Evolutionary conservation across 1,140 invertebrate species (phyloP).

Genomic region (Conus ventricosus): DNA sequence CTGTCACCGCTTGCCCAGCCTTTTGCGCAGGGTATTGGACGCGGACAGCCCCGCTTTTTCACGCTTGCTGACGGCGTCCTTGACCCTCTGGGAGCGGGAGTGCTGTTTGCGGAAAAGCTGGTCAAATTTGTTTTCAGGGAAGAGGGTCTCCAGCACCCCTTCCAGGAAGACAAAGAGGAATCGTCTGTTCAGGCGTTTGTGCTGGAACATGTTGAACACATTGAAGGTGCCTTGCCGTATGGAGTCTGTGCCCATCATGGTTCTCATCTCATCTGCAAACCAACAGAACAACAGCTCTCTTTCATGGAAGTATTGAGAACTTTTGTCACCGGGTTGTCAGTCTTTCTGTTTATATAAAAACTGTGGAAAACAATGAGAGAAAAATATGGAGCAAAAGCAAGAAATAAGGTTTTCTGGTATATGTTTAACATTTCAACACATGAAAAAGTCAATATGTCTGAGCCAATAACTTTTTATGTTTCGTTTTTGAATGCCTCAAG

Average conservation of each 20-base stretch:
- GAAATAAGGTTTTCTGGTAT: too few species aligned
- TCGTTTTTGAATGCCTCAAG: too few species aligned
- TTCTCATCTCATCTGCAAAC: conserved; percentile 87
- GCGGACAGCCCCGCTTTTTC: neutral
- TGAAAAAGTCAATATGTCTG: too few species aligned
- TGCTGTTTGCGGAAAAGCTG: conserved; percentile 82
- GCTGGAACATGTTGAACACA: conserved; percentile 91
- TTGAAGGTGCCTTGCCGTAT: conserved; percentile 89
- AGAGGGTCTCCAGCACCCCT: conserved; percentile 84
- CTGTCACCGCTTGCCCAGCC: conserved; percentile 20
- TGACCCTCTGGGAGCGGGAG: conserved; percentile 74
- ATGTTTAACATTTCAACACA: too few species aligned
- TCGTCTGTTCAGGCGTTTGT: conserved; percentile 87
- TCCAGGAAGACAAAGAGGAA: conserved; percentile 91
- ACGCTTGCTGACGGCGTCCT: conserved; percentile 19
- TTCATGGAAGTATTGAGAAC: too few species aligned
- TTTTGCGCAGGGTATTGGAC: neutral
- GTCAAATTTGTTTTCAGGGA: conserved; percentile 84
- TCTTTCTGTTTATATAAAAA: too few species aligned
- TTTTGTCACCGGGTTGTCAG: too few species aligned
- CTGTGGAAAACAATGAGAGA: too few species aligned
- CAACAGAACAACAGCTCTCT: neutral
- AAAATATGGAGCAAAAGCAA: too few species aligned
- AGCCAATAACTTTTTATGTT: too few species aligned
- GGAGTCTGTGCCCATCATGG: conserved; percentile 93